phyloP scores from a whole-genome alignment of 2,797 vertebrate genomes.

The Loriculus beryllinus region DNA sequence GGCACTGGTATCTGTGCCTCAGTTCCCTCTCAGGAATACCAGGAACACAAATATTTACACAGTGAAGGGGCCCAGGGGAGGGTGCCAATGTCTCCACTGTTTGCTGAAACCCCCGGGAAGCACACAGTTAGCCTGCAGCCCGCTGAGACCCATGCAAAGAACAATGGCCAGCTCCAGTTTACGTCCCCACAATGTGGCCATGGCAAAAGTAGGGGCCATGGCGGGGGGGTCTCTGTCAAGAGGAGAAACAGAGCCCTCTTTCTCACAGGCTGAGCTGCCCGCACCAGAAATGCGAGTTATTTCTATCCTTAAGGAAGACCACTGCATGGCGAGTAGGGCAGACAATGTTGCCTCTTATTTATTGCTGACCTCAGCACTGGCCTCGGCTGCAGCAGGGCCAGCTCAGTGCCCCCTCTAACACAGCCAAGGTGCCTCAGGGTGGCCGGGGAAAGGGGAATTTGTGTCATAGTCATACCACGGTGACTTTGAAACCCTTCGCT shows the following conservation, averaged over 20 bases:
- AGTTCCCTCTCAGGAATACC: conserved; percentile 6
- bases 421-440: conserved; percentile 78
- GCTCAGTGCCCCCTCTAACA: conserved; percentile 63
- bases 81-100: neutral
- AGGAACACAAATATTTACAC: neutral
- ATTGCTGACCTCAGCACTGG: conserved; percentile 76
- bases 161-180: neutral
- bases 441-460: conserved; percentile 64
- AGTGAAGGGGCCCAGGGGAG: neutral
- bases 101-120: neutral
- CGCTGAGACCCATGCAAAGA: neutral
- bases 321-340: conserved; percentile 57
- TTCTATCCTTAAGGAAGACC: conserved; percentile 77
- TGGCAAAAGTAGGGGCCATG: neutral
- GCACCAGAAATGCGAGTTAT: conserved; percentile 79
- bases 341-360: conserved; percentile 80
- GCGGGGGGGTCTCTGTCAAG: neutral
- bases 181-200: neutral
- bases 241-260: conserved; percentile 74
- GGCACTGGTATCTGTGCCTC: neutral
- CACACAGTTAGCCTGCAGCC: neutral
- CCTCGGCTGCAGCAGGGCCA: conserved; percentile 63
- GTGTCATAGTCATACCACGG: conserved; percentile 71
- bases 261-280: conserved; percentile 64
- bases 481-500: conserved; percentile 72